Evolutionary conservation across 2,113 vertebrate species (phyloP).

Genomic region (Coregonus clupeaformis): DNA sequence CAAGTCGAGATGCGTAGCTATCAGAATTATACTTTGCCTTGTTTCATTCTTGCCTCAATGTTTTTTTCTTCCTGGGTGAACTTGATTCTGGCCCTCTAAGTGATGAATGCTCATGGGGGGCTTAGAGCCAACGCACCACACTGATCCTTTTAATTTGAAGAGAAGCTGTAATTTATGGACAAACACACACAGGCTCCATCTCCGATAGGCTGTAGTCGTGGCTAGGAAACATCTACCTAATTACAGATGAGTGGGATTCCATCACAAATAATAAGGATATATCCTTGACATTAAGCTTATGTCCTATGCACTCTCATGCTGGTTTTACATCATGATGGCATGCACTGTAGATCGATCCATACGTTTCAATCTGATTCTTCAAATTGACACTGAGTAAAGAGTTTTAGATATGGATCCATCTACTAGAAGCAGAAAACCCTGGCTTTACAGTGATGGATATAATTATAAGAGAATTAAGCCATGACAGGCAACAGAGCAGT

Average conservation of each 20-base stretch:
- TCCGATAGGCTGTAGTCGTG: too few species aligned
- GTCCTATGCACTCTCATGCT: slow-evolving; percentile 20
- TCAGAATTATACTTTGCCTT: slow-evolving; percentile 25
- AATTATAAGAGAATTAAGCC: not conserved
- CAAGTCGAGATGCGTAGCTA: slow-evolving; percentile 22
- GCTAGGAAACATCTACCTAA: slow-evolving; percentile 47
- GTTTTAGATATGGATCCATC: not conserved
- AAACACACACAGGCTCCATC: slow-evolving; percentile 22
- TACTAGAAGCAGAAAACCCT: not conserved
- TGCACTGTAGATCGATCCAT: slow-evolving; percentile 24
- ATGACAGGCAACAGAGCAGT: not conserved
- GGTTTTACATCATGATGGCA: slow-evolving; percentile 40
- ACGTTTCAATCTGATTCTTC: slow-evolving; percentile 19
- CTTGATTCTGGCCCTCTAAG: slow-evolving; percentile 21
- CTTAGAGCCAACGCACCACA: slow-evolving; percentile 35
- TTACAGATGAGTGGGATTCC: slow-evolving; percentile 40
- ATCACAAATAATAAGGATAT: slow-evolving; percentile 12
- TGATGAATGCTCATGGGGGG: slow-evolving; percentile 33
- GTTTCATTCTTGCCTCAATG: slow-evolving; percentile 34
- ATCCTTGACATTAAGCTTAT: slow-evolving; percentile 39
- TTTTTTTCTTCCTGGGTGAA: slow-evolving; percentile 26
- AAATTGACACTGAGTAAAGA: slow-evolving; percentile 27
- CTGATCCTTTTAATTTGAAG: slow-evolving; percentile 50
- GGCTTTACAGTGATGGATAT: slow-evolving; percentile 4
- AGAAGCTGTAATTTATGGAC: slow-evolving; percentile 57